A percentile compares a stretch with the other conserved stretches of the same genome.
phyloP scores from a whole-genome alignment of 1,140 invertebrate genomes.

The Microplitis mediator region DNA sequence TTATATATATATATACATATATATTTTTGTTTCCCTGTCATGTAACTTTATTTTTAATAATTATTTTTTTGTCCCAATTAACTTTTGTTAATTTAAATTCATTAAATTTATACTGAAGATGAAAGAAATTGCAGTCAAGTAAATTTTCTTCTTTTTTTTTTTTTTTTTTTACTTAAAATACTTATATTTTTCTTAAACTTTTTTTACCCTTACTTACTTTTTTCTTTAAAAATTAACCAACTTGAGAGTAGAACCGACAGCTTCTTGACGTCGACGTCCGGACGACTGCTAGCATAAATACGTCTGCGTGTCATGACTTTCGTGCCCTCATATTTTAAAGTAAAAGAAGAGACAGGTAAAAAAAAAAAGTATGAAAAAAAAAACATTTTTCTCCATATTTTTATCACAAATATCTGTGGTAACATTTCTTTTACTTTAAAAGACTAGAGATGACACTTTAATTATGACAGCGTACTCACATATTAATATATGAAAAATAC shows the following conservation, averaged over 20 bases:
- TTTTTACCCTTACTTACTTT: not conserved
- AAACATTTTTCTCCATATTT: not conserved
- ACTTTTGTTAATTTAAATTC: too few species aligned
- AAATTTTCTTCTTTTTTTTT: too few species aligned
- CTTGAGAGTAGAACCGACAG: conserved; percentile 14
- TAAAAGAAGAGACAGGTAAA: conserved; percentile 6
- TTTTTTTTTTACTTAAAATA: not conserved
- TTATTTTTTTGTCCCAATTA: too few species aligned
- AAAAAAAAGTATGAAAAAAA: not conserved
- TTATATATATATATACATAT: not conserved
- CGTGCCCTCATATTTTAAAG: conserved; percentile 4
- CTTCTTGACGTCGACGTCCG: conserved; percentile 15
- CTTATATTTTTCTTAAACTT: not conserved
- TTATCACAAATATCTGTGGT: not conserved
- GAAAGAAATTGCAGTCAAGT: not conserved
- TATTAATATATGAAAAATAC: too few species aligned
- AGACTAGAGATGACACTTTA: too few species aligned
- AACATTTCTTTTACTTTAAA: too few species aligned
- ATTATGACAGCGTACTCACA: too few species aligned
- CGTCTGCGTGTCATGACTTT: conserved; percentile 10
- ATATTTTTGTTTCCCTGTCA: not conserved
- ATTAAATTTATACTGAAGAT: too few species aligned
- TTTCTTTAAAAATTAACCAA: conserved; percentile 5
- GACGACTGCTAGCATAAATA: conserved; percentile 18
- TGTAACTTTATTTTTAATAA: not conserved